Base-by-base conservation (phyloP, 1,140 invertebrate species). In the Danaus plexippus region DNA sequence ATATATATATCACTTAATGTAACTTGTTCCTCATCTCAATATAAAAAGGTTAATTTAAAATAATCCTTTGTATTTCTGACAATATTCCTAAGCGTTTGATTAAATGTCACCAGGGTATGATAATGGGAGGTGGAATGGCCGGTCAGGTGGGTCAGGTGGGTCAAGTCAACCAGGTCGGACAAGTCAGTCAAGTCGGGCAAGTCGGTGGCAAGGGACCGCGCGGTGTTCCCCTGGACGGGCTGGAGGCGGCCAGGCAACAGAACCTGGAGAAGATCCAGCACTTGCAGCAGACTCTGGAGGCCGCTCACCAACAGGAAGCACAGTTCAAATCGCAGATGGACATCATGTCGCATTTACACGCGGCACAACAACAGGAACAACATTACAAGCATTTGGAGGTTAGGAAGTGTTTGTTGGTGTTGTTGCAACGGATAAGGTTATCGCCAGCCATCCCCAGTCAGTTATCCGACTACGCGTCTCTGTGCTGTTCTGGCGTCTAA, bases 301-400 rank as follows among this genome's bases (percentile, higher is more conserved):
- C 92, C 0, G 92, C 93, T 0, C 92, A 93, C 60, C 91, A 92
- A 64, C 92, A 93, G 42, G 92, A 94, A 70, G 90, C 92, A 10
- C 92, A 93, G 64, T 93, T 92, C 71, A 92, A 93, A 76, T 92
- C 89, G 1, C 92, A 93, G 75, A 87, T 93, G 78, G 92, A 93
- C 73, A 89, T 91, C 55, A 90, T 90, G 73, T 88, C 86, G 58
- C 89, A 92, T 66, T 83, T 95, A 48, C 93, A 94, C 75, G 90
- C 91, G 11, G 92, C 93, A 0, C 93, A 95, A 66, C 92, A 93
- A 67, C 92, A 94, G 71, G 93, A 94, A 72, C 92, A 94, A 61
- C 94, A 91, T 63, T 92, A 92, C 72, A 91, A 92, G 66, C 91
- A 93, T 66, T 71, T 93, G 9, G 92, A 93, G 87, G 92, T 91